phyloP scores from a whole-genome alignment of 2,113 vertebrate species.

The Percopsis transmontana region DNA sequence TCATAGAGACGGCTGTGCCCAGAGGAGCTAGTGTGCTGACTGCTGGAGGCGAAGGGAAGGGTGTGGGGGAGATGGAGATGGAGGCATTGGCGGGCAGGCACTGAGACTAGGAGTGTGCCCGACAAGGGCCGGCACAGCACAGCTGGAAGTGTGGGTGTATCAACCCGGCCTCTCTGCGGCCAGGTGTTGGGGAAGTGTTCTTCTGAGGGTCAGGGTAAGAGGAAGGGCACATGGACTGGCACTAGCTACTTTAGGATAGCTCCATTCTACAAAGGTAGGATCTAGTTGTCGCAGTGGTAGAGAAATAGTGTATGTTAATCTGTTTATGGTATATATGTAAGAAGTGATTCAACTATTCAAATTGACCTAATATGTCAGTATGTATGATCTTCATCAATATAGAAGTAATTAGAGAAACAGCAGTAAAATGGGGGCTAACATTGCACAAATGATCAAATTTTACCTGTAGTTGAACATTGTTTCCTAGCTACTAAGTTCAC shows the following conservation, averaged over 20 bases:
- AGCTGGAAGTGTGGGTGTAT: conserved; percentile 17
- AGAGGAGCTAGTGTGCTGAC: conserved; percentile 52
- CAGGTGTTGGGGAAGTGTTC: conserved; percentile 58
- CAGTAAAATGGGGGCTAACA: neutral
- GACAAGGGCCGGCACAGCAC: conserved; percentile 36
- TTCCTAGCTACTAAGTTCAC: conserved; percentile 66
- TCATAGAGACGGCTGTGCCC: conserved; percentile 88
- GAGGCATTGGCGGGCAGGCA: conserved; percentile 35
- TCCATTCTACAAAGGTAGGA: conserved; percentile 21
- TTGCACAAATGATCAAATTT: conserved; percentile 20
- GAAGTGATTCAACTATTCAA: too few species aligned
- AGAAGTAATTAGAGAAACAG: neutral
- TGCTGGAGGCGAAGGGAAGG: conserved; percentile 29
- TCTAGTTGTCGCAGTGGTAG: neutral
- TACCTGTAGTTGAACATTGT: conserved; percentile 52
- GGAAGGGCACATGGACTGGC: conserved; percentile 37
- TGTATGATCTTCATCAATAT: too few species aligned
- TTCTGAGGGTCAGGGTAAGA: conserved; percentile 33
- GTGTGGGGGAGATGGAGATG: conserved; percentile 40
- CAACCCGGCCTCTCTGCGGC: conserved; percentile 35
- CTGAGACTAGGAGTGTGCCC: too few species aligned
- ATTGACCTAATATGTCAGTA: too few species aligned
- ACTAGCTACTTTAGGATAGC: conserved; percentile 51
- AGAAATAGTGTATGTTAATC: conserved; percentile 18
- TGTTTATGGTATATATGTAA: too few species aligned